Evolutionary conservation across 2,797 vertebrate species (phyloP), one percentile per base, ranked within the genome.

Genomic region (Myripristis jacobus): DNA sequence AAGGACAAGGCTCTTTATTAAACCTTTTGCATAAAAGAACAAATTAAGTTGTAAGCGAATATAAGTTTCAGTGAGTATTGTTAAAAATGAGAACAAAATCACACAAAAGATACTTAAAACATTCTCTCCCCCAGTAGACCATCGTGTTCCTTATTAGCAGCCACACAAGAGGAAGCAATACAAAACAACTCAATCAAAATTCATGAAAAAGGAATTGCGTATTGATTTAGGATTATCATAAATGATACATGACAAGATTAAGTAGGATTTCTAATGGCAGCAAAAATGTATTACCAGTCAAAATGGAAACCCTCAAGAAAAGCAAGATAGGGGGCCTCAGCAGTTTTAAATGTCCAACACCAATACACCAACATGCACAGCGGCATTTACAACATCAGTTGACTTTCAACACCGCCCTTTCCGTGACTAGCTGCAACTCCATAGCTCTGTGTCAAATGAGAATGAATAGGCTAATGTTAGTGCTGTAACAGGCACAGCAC

Each of bases 1-100:
- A 25, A 77, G 72, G 63, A 84, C 62, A 51, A 34, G 59, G 66
- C 48, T 64, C 64, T 88, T 77, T 53, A 83, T 82, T 61, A 70
- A 70, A 78, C 60, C 76, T 66, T 68, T 61, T 21, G 68, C 70
- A 70, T 71, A 69, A 71, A 69, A 79, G 69, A 81, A 84, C 75
- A 77, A 70, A 68, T 70, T 67, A 77, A 21, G 66, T 51, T 58
- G 64, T 67, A 59, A 75, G 58, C 51, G 25, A 56, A 67, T 50
- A 69, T 56, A 70, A 54, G 65, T 70, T 75, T 41, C 24, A 64
- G 46, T 68, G 80, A 75, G 77, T 27, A 18, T 27, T 8, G 31
- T 29, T 24, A 57, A 31, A 75, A 64, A 25, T 29, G 7, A 60
- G 72, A 63, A 60, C 10, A 16, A 61, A 55, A 56, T 38, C 19